Evolutionary conservation across 2,797 vertebrate species (phyloP).

Genomic region (Netta rufina): DNA sequence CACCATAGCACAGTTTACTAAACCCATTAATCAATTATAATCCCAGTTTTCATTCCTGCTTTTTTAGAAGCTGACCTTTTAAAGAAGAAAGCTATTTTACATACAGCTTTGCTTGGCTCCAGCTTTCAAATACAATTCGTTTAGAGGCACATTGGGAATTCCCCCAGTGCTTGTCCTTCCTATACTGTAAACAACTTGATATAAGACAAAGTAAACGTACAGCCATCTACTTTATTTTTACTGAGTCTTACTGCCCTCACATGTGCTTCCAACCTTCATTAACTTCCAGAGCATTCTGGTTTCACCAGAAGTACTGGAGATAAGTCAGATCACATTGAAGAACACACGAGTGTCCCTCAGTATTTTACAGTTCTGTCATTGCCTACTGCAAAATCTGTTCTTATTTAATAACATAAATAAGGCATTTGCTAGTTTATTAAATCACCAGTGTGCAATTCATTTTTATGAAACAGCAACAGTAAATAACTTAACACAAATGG

Average conservation of each 20-base stretch:
- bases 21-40: not conserved
- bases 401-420: not conserved
- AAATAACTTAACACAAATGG: slow-evolving; percentile 5
- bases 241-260: not conserved
- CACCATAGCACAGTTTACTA: not conserved
- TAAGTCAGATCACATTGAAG: not conserved
- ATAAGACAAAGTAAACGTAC: not conserved
- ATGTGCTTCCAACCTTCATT: not conserved
- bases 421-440: not conserved
- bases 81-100: not conserved
- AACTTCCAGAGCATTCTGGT: not conserved
- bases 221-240: not conserved
- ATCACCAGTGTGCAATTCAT: not conserved
- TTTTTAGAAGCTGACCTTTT: not conserved
- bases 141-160: not conserved
- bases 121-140: not conserved
- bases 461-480: not conserved
- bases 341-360: not conserved
- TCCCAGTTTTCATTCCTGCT: not conserved
- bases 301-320: not conserved
- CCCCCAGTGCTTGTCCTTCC: not conserved
- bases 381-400: not conserved
- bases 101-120: not conserved
- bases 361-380: not conserved
- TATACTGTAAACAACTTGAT: not conserved